Conservation (phyloP, 1,140 invertebrate genomes). For the Anastrepha ludens region DNA sequence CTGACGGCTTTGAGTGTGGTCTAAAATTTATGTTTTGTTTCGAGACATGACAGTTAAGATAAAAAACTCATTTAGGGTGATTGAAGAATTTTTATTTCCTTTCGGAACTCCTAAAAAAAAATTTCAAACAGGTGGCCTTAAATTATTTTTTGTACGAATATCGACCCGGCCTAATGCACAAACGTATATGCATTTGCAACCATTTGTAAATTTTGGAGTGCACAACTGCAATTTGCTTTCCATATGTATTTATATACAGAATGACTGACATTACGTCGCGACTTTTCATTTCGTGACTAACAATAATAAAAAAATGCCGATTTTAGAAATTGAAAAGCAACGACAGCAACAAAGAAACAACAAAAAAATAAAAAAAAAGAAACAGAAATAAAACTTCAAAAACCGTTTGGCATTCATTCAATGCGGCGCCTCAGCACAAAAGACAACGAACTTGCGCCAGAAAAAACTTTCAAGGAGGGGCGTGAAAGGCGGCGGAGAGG, state of each 20-base stretch:
- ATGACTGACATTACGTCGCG: constrained; percentile 39
- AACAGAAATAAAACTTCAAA: constrained; percentile 12
- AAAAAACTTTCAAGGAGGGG: background rate
- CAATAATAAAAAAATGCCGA: constrained; percentile 30
- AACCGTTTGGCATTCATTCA: constrained; percentile 35
- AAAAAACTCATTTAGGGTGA: no score
- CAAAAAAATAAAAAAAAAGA: background rate
- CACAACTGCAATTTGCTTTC: background rate
- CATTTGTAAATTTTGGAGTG: background rate
- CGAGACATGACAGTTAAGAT: no score
- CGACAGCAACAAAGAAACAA: background rate
- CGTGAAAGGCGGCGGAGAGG: background rate
- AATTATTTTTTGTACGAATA: no score
- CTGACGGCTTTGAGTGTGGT: no score
- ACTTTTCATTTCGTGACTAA: constrained; percentile 27
- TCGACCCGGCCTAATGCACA: no score
- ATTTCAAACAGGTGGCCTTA: no score
- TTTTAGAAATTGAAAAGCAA: constrained; percentile 43
- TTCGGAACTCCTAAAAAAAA: no score
- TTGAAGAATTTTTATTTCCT: no score
- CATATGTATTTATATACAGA: background rate
- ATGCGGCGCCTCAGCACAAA: background rate
- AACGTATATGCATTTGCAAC: no score
- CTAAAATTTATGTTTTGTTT: no score
- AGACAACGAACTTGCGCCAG: constrained; percentile 16